Evolutionary conservation across 2,113 vertebrate species (phyloP).

Genomic region (Bubalus kerabau): DNA sequence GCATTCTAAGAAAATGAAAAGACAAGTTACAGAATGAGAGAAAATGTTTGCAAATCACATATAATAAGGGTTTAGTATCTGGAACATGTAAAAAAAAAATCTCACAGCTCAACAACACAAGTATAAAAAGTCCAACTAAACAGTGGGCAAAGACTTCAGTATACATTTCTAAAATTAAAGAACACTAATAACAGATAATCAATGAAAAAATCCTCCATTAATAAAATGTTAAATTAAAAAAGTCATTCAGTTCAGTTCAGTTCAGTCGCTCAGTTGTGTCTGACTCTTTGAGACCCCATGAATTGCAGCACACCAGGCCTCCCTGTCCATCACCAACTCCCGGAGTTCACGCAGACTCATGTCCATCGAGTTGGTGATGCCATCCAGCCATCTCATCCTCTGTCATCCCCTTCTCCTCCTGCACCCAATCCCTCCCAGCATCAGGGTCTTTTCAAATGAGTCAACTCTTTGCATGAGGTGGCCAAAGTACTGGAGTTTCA

Average conservation of each 20-base stretch:
- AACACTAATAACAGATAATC: not conserved
- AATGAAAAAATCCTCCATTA: not conserved
- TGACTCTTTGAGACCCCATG: no score
- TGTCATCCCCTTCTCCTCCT: no score
- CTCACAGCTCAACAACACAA: not conserved
- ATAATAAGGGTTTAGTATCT: not conserved
- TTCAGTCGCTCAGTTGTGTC: no score
- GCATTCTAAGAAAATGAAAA: not conserved
- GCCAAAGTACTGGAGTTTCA: no score
- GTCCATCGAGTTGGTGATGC: no score
- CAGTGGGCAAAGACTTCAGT: not conserved
- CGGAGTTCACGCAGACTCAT: no score
- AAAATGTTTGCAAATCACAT: not conserved
- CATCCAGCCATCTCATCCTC: no score
- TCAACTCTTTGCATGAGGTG: no score
- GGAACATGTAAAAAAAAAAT: not conserved
- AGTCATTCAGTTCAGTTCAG: not conserved
- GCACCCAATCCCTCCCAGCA: no score
- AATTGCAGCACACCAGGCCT: no score
- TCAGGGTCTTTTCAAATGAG: no score
- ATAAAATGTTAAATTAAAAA: not conserved
- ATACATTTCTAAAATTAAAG: not conserved
- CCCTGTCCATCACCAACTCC: no score
- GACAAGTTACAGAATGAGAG: not conserved
- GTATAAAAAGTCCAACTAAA: not conserved